These are phyloP conservation scores for Cuniculus paca DNA, from an alignment of 2,797 vertebrate genomes.

Conservation along the genomic window DNA sequence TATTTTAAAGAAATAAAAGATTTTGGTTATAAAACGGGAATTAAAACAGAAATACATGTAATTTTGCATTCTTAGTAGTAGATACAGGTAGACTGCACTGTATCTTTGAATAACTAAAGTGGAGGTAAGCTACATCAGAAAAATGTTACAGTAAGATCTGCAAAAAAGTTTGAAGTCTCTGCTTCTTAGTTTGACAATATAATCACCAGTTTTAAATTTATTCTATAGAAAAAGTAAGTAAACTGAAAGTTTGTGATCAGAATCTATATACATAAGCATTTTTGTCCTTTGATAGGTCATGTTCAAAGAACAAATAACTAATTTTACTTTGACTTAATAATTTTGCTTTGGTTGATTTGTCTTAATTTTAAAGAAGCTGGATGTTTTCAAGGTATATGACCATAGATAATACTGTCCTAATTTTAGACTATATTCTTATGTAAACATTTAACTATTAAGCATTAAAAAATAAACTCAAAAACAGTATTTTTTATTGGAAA, in stretches of 20 bases:
- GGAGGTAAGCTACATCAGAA: slow-evolving; percentile 4
- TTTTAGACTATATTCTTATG: slow-evolving; percentile 25
- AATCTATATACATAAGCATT: background rate
- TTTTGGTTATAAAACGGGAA: slow-evolving; percentile 62
- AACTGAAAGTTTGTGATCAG: slow-evolving; percentile 17
- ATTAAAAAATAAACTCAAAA: slow-evolving; percentile 51
- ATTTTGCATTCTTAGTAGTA: slow-evolving; percentile 53
- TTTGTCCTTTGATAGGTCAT: background rate
- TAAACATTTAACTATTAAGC: background rate
- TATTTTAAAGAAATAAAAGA: background rate
- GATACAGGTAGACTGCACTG: background rate
- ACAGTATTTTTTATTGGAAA: background rate
- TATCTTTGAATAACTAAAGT: slow-evolving; percentile 43
- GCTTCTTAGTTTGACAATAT: slow-evolving; percentile 30
- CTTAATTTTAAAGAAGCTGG: background rate
- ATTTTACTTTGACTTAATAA: background rate
- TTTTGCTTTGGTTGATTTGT: slow-evolving; percentile 18
- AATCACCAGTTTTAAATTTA: slow-evolving; percentile 49
- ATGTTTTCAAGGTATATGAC: background rate
- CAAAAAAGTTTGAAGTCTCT: slow-evolving; percentile 7
- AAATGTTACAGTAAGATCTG: slow-evolving; percentile 10
- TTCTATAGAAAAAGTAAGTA: slow-evolving; percentile 10
- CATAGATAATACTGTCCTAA: background rate
- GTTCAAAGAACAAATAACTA: slow-evolving; percentile 55
- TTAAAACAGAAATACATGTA: background rate